Base-by-base conservation (phyloP, 2,888 invertebrate genomes). In the Agonopterix alstromeriana region DNA sequence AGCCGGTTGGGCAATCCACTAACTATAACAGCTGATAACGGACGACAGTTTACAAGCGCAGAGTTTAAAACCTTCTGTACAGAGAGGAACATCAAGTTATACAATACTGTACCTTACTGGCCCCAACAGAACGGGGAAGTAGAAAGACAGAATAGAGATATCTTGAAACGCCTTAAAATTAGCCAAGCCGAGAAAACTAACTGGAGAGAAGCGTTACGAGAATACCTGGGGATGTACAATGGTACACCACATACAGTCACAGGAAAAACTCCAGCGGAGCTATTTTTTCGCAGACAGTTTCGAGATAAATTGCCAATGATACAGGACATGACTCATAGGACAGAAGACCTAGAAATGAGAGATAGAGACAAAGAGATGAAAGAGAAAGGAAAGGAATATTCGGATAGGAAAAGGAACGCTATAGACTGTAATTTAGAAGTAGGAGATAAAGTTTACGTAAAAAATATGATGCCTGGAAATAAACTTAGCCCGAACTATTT, bases 181-280 rank as follows among this genome's bases (percentile, higher is more conserved):
- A 14, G 53, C 10, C 54, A 52, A 46, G 27, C n/a, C 0, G 48
- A 48, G 36, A 53, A 57, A 17, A 57, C 47, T 10, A 43, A 55
- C 11, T 55, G 47, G 50, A 51, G 53, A 47, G 59, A 59, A 7
- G 45, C 27, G 12, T 36, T 66, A 3, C 10, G 35, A 0, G 46
- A 61, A n/a, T 63, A 65, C 42, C 9, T 63, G 4, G 51, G 44
- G 1, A 64, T 60, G 63, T 60, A 70, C 48, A 63, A 63, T 48
- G 53, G 55, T 8, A 68, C 68, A 5, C 70, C 70, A 8, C 70
- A 70, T 48, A 40, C 51, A 5, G 58, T 61, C 0, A 70, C 70
- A 4, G 60, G 71, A 4, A 58, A 50, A 51, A 46, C 59, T 5
- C 63, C 63, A 0, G 36, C 60, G 11, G 60, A 63, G 44, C 51